phyloP scores from a whole-genome alignment of 2,888 invertebrate genomes.

The Barypeithes pellucidus region DNA sequence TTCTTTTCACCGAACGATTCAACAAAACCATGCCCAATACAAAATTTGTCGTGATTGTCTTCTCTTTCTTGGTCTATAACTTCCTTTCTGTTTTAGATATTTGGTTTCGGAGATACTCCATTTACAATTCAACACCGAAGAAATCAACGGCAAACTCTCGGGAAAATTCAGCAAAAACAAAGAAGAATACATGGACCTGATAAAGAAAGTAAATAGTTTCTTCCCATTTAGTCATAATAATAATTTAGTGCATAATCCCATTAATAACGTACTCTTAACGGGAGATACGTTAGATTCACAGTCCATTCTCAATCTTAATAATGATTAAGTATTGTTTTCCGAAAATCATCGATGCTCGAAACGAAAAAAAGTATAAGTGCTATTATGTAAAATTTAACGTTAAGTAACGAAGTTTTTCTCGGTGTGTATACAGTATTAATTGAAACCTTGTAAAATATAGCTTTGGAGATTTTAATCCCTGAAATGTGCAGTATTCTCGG shows the following conservation, averaged over 20 bases:
- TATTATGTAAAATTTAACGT: too few relatives aligned
- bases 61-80: too few relatives aligned
- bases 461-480: too few relatives aligned
- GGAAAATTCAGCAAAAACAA: slow-evolving; percentile 62
- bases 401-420: too few relatives aligned
- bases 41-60: too few relatives aligned
- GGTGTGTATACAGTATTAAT: too few relatives aligned
- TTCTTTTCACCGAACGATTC: too few relatives aligned
- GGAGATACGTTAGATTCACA: slow-evolving; percentile 80
- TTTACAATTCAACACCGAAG: slow-evolving; percentile 65
- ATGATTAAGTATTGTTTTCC: slow-evolving; percentile 72
- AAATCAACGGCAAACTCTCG: slow-evolving; percentile 57
- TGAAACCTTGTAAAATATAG: too few relatives aligned
- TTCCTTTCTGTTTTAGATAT: slow-evolving; percentile 49
- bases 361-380: too few relatives aligned
- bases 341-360: too few relatives aligned
- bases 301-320: slow-evolving; percentile 78
- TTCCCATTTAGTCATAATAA: slow-evolving; percentile 71
- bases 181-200: slow-evolving; percentile 66
- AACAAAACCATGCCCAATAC: too few relatives aligned
- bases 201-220: slow-evolving; percentile 70
- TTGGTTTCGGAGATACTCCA: slow-evolving; percentile 71
- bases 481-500: too few relatives aligned
- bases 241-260: slow-evolving; percentile 68
- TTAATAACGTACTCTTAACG: slow-evolving; percentile 77